phyloP scores from a whole-genome alignment of 2,113 vertebrate genomes.

The Crocuta crocuta region DNA sequence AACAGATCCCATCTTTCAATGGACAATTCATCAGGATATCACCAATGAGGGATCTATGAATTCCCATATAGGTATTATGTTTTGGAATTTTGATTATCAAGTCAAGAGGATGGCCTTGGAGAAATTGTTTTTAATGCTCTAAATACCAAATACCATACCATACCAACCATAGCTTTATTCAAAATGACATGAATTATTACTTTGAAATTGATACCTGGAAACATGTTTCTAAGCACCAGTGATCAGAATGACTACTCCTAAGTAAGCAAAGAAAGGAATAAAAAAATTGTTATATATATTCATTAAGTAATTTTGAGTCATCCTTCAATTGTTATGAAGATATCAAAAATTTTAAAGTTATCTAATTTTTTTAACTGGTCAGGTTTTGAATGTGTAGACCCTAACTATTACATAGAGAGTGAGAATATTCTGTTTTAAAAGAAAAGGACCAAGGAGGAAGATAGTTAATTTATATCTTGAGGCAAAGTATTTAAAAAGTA shows the following conservation, averaged over 20 bases:
- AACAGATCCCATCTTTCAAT: not conserved
- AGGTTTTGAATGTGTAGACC: not conserved
- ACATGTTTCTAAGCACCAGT: not conserved
- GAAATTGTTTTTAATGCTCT: not conserved
- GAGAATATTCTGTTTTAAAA: not conserved
- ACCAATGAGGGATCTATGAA: not conserved
- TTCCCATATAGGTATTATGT: not conserved
- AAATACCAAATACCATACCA: not conserved
- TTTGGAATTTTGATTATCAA: not conserved
- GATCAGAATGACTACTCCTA: not conserved
- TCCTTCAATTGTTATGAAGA: not conserved
- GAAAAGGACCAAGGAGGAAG: not conserved
- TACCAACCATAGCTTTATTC: not conserved
- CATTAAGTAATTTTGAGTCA: not conserved
- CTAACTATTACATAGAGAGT: not conserved
- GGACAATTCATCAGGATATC: not conserved
- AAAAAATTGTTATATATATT: not conserved
- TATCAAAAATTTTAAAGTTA: not conserved
- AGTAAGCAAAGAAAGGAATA: not conserved
- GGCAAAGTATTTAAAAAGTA: slow-evolving; percentile 3
- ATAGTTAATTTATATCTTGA: not conserved
- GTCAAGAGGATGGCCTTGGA: not conserved
- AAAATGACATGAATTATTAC: slow-evolving; percentile 40
- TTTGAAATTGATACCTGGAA: slow-evolving; percentile 44
- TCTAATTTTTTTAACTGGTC: not conserved